Conservation (phyloP, 1,140 invertebrate species). For the Venustaconcha ellipsiformis region DNA sequence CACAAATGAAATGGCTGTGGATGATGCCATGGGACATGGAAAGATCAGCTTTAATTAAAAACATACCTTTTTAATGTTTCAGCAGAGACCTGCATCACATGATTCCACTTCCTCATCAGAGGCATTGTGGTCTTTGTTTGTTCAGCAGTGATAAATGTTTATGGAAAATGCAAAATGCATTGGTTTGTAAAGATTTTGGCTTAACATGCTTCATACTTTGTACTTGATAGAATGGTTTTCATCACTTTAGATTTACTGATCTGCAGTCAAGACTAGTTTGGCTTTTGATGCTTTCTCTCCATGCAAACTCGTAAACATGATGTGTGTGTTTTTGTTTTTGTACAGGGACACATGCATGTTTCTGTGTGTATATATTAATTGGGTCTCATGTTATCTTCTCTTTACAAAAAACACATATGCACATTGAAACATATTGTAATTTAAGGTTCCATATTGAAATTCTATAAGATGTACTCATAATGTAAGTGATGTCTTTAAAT, state of each 20-base stretch:
- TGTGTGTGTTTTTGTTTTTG: too few species aligned
- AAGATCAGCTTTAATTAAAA: conserved; percentile 25
- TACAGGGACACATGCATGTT: too few species aligned
- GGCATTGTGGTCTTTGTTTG: conserved; percentile 20
- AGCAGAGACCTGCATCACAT: conserved; percentile 17
- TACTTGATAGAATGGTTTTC: neutral
- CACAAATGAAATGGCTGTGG: neutral
- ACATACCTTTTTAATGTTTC: conserved; percentile 28
- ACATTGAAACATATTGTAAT: too few species aligned
- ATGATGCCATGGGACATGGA: conserved; percentile 18
- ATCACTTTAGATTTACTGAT: neutral
- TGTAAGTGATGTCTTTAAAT: too few species aligned
- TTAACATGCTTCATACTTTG: neutral
- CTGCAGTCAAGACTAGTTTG: neutral
- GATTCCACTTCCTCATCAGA: conserved; percentile 19
- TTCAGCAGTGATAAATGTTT: conserved; percentile 36
- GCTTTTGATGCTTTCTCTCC: neutral
- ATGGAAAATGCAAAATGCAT: conserved; percentile 19
- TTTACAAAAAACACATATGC: too few species aligned
- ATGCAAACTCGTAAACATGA: neutral
- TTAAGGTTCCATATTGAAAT: too few species aligned
- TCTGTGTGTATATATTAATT: too few species aligned
- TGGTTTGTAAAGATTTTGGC: neutral
- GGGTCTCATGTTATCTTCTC: too few species aligned
- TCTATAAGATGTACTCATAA: too few species aligned